A percentile compares a stretch with the other conserved stretches of the same genome.
phyloP scores from a whole-genome alignment of 2,888 invertebrate species.

The Xanthorhoe spadicearia region DNA sequence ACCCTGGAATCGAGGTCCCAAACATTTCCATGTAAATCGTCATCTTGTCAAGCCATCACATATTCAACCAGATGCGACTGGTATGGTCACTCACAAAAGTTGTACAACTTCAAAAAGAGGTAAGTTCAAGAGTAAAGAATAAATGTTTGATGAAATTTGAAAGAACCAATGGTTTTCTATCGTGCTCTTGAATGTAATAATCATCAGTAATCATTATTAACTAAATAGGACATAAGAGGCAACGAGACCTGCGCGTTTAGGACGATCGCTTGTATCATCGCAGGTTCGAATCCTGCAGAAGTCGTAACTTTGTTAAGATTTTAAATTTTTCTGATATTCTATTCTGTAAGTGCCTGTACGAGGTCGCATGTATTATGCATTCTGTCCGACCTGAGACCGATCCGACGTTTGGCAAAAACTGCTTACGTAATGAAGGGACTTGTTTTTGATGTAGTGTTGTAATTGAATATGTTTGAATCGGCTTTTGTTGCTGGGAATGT shows the following conservation, averaged over 20 bases:
- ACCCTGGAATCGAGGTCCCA: slow-evolving; percentile 40
- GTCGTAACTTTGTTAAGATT: too few relatives aligned
- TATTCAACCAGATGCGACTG: slow-evolving; percentile 31
- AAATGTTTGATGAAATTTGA: too few relatives aligned
- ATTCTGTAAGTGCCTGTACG: neutral
- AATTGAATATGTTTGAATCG: slow-evolving; percentile 24
- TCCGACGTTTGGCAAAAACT: slow-evolving; percentile 41
- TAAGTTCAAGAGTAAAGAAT: too few relatives aligned
- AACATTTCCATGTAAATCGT: slow-evolving; percentile 46
- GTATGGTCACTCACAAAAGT: neutral
- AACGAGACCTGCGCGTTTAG: too few relatives aligned
- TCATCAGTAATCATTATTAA: too few relatives aligned
- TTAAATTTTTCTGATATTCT: too few relatives aligned
- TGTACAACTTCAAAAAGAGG: neutral
- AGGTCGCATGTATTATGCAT: slow-evolving; percentile 49
- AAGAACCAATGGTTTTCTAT: too few relatives aligned
- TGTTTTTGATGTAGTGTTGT: slow-evolving; percentile 27
- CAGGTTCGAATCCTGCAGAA: too few relatives aligned
- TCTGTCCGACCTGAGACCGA: slow-evolving; percentile 41
- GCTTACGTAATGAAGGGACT: slow-evolving; percentile 34
- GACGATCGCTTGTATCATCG: too few relatives aligned
- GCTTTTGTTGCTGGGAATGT: slow-evolving; percentile 2
- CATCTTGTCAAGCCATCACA: slow-evolving; percentile 37
- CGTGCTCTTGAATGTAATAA: too few relatives aligned
- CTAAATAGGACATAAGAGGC: too few relatives aligned